Evolutionary conservation across 92 coral and sea anemone species (phyloP).

Genomic region (Zoanthus sansibaricus): DNA sequence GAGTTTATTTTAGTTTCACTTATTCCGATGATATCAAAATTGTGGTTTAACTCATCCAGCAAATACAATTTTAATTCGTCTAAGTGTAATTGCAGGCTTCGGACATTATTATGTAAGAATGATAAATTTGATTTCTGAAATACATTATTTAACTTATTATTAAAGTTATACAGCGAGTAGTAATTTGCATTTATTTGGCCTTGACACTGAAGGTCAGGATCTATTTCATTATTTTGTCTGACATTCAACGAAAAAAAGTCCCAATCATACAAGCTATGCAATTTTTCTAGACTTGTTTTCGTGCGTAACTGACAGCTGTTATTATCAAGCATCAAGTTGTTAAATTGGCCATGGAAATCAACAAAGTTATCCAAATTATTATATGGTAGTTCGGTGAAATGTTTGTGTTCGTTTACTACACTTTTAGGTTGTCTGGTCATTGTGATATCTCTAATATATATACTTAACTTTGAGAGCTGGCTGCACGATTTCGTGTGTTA

Average conservation of each 20-base stretch:
- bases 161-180: slow-evolving; percentile 17
- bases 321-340: background rate
- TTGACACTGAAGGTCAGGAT: slow-evolving; percentile 10
- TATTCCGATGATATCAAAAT: background rate
- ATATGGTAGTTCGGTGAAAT: slow-evolving; percentile 9
- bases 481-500: slow-evolving; percentile 7
- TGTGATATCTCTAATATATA: slow-evolving; percentile 1
- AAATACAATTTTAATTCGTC: too few species aligned
- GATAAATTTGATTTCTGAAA: too few species aligned
- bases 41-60: too few species aligned
- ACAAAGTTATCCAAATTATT: background rate
- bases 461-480: too few species aligned
- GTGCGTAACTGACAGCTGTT: background rate
- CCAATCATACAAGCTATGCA: background rate
- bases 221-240: background rate
- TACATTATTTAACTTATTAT: background rate
- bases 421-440: background rate
- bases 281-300: slow-evolving; percentile 4
- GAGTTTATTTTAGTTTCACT: background rate
- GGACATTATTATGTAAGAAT: too few species aligned
- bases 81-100: too few species aligned
- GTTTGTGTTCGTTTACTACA: background rate
- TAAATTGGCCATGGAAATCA: background rate
- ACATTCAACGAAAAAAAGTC: slow-evolving; percentile 3
- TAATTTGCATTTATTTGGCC: slow-evolving; percentile 8